Evolutionary conservation across 1,140 invertebrate genomes (phyloP).

Genomic region (Calycopis cecrops): DNA sequence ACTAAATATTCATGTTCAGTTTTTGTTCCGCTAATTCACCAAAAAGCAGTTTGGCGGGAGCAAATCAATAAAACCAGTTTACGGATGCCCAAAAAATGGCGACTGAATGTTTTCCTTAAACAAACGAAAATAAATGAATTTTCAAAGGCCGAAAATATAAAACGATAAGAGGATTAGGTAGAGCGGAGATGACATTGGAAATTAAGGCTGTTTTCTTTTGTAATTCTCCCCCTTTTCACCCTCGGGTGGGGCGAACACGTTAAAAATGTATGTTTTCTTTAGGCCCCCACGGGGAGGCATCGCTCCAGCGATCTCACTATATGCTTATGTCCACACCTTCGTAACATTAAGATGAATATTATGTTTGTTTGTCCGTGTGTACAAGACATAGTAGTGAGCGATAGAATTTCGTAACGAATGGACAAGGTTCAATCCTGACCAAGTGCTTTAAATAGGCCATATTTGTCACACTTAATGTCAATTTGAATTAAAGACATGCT

Average conservation of each 20-base stretch:
- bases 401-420: no score
- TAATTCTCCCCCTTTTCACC: constrained; percentile 65
- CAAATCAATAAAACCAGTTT: constrained; percentile 48
- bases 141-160: constrained; percentile 72
- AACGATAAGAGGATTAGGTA: constrained; percentile 73
- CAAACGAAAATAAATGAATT: constrained; percentile 74
- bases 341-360: constrained; percentile 11
- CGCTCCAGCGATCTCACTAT: constrained; percentile 38
- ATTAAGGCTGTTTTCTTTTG: constrained; percentile 74
- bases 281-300: constrained; percentile 35
- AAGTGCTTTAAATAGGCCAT: no score
- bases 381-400: no score
- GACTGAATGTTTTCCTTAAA: constrained; percentile 60
- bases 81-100: constrained; percentile 35
- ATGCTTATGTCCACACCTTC: constrained; percentile 35
- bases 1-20: constrained; percentile 18
- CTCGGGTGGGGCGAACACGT: constrained; percentile 50
- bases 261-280: constrained; percentile 68
- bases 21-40: constrained; percentile 20
- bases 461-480: no score
- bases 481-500: no score
- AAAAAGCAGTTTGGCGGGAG: constrained; percentile 22
- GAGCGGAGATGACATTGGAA: constrained; percentile 74
- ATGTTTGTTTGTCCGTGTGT: not conserved
- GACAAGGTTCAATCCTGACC: no score